phyloP scores from a whole-genome alignment of 2,113 vertebrate species.

The Xenopus laevis region DNA sequence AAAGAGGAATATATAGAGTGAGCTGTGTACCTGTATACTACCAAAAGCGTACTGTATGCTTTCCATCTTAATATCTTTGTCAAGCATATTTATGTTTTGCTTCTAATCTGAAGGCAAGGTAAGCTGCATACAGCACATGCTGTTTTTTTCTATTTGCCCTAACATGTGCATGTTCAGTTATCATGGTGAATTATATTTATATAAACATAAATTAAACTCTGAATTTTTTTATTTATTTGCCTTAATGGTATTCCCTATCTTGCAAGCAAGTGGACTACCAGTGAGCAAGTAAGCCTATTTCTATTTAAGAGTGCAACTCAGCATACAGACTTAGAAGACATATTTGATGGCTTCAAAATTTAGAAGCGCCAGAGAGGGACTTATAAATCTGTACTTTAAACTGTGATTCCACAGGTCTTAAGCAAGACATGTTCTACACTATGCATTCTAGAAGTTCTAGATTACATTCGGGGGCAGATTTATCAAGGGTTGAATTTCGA shows the following conservation, averaged over 20 bases:
- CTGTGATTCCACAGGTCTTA: not conserved
- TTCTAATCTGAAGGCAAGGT: too few relatives aligned
- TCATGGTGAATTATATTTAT: not conserved
- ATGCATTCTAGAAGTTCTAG: not conserved
- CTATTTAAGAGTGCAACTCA: slow-evolving; percentile 1
- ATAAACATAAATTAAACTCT: not conserved
- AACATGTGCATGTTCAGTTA: too few relatives aligned
- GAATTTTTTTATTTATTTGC: not conserved
- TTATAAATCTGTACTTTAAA: not conserved
- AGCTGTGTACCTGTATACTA: too few relatives aligned
- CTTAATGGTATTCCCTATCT: not conserved
- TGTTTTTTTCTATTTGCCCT: too few relatives aligned
- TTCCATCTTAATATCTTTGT: too few relatives aligned
- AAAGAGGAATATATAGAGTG: too few relatives aligned
- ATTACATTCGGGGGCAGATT: too few relatives aligned
- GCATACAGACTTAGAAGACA: not conserved
- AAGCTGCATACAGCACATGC: too few relatives aligned
- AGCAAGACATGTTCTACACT: not conserved
- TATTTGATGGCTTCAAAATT: slow-evolving; percentile 3
- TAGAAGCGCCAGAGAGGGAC: not conserved
- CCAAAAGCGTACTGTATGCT: too few relatives aligned
- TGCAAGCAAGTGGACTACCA: not conserved
- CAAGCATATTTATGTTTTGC: too few relatives aligned
- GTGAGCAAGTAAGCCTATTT: not conserved
- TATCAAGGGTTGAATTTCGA: too few relatives aligned